Conservation (phyloP, 1,140 invertebrate genomes). For the Heliconius eleuchia region DNA sequence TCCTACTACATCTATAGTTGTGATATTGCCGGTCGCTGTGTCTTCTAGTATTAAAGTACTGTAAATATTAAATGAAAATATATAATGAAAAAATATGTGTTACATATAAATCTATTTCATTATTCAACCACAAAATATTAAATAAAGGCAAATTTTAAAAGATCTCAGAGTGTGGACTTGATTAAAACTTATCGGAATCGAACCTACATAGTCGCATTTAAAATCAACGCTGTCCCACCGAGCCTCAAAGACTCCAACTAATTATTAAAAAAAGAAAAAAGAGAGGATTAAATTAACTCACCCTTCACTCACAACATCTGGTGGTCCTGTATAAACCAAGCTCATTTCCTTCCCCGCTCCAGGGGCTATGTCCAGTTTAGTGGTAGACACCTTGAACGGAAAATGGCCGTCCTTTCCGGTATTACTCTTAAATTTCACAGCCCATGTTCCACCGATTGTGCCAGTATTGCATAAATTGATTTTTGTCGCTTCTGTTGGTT, state of each 20-base stretch:
- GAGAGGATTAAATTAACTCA: slow-evolving; percentile 36
- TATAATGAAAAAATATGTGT: background rate
- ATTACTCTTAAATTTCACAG: slow-evolving; percentile 49
- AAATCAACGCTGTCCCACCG: too few relatives aligned
- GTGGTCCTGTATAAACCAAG: slow-evolving; percentile 56
- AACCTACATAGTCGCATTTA: too few relatives aligned
- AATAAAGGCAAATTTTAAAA: too few relatives aligned
- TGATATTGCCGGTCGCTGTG: slow-evolving; percentile 45
- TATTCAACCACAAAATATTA: background rate
- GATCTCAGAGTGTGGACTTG: too few relatives aligned
- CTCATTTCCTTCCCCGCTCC: slow-evolving; percentile 44
- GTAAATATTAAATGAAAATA: slow-evolving; percentile 26
- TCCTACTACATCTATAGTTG: slow-evolving; percentile 51
- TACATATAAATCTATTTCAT: background rate
- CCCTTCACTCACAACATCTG: slow-evolving; percentile 53
- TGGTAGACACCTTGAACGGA: slow-evolving; percentile 56
- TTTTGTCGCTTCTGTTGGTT: slow-evolving; percentile 52
- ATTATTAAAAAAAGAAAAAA: background rate
- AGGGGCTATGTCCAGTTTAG: slow-evolving; percentile 54
- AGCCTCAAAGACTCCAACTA: background rate
- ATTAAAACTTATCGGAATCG: too few relatives aligned
- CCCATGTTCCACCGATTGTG: slow-evolving; percentile 56
- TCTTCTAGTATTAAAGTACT: slow-evolving; percentile 66
- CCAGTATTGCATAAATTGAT: slow-evolving; percentile 59
- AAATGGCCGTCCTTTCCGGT: slow-evolving; percentile 41